These are phyloP conservation scores for Acanthosepion lycidas DNA, from an alignment of 2,888 invertebrate genomes.

Conservation along the genomic window DNA sequence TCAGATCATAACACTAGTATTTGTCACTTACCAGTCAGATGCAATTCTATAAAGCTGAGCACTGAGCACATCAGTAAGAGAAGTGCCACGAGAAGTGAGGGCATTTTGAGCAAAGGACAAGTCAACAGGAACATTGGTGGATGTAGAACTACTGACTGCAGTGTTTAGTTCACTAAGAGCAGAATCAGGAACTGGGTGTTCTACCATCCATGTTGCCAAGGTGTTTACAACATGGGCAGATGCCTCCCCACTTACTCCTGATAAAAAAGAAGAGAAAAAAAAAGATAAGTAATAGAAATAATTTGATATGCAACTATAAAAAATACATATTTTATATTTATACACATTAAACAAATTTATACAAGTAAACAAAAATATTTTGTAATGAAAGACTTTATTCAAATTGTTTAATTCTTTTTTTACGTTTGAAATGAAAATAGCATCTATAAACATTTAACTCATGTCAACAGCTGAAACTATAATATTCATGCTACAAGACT, in stretches of 20 bases:
- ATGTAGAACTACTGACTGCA: slow-evolving; percentile 44
- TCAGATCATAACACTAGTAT: not conserved
- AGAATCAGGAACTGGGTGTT: slow-evolving; percentile 76
- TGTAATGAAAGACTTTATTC: too few species aligned
- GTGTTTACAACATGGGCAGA: slow-evolving; percentile 78
- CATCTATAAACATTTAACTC: too few species aligned
- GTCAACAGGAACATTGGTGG: slow-evolving; percentile 35
- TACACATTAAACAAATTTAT: too few species aligned
- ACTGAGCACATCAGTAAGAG: slow-evolving; percentile 39
- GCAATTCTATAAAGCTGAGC: slow-evolving; percentile 43
- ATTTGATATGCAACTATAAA: not conserved
- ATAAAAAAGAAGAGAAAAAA: not conserved
- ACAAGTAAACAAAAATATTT: too few species aligned
- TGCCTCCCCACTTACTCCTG: slow-evolving; percentile 75
- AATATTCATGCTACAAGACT: too few species aligned
- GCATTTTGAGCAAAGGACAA: slow-evolving; percentile 39
- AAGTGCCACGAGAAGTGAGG: slow-evolving; percentile 39
- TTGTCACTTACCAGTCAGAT: slow-evolving; percentile 37
- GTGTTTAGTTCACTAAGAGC: slow-evolving; percentile 48
- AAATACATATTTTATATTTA: too few species aligned
- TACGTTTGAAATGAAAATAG: too few species aligned
- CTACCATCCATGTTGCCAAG: slow-evolving; percentile 81
- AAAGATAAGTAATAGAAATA: not conserved
- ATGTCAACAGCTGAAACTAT: too few species aligned
- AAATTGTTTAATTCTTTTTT: too few species aligned